Evolutionary conservation across 2,888 invertebrate genomes (phyloP), one percentile per base, ranked within the genome.

Genomic region (Thera obeliscata): DNA sequence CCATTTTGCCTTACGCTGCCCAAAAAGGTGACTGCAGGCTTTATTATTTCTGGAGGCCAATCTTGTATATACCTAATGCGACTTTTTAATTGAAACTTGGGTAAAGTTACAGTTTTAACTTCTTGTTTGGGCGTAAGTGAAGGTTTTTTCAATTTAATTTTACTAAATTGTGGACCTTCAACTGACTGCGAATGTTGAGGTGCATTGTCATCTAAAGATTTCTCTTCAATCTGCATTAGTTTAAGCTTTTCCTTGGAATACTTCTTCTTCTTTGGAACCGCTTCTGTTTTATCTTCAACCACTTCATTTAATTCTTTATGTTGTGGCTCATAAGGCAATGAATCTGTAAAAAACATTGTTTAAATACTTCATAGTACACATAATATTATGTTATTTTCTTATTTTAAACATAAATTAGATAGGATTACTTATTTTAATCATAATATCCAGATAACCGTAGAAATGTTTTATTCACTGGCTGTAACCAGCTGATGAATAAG

Each of bases 31-130:
- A 96, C 84, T 41, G 91, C 81, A 0, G 95, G 95, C 73, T 91
- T 87, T 6, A 94, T 78, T 65, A 94, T 87, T 71, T 93, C 85
- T 2, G 96, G 95, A 12, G 96, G 95, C 91, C 95, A 96, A 64
- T 95, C 95, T 56, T 91, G 86, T 41, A 94, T 76, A 75, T 94
- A 94, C 54, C 89, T 94, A n/a, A 97, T 96, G 74, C 96, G 94
- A 82, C 97, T 97, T 79, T 96, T 96, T 0, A 97, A 87, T 79
- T 96, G 94, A 61, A 96, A 92, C 84, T 96, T 96, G 0, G 96
- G 96, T 64, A 96, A 86, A 63, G 86, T 82, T 2, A 87, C 79
- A 7, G 85, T 73, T 48, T 86, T 77, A 6, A 82, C 69, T 71
- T 92, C 93, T 76, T 89, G 88, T 75, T 95, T 94, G 8, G 94